phyloP scores from a whole-genome alignment of 2,113 vertebrate species.

The Lasiurus borealis region DNA sequence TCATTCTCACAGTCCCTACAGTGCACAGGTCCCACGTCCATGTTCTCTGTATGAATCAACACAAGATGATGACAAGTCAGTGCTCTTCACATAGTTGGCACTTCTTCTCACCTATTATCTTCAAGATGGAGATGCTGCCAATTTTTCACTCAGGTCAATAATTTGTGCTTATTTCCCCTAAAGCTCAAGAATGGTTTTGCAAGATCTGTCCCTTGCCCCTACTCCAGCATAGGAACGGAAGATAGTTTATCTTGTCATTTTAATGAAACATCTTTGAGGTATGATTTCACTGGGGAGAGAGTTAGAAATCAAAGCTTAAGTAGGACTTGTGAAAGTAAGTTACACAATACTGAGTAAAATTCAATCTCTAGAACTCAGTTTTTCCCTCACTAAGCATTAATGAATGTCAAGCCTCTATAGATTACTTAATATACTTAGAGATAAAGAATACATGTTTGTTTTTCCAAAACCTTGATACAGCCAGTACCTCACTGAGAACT shows the following conservation, averaged over 20 bases:
- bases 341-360: constrained; percentile 69
- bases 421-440: constrained; percentile 76
- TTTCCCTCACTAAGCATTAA: constrained; percentile 73
- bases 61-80: not conserved
- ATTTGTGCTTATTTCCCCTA: constrained; percentile 31
- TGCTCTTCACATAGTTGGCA: not conserved
- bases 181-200: constrained; percentile 50
- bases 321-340: constrained; percentile 70
- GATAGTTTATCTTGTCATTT: constrained; percentile 76
- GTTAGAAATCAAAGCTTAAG: constrained; percentile 75
- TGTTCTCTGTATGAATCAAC: not conserved
- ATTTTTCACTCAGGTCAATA: constrained; percentile 54
- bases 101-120: not conserved
- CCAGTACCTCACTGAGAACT: constrained; percentile 52
- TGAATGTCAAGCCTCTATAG: constrained; percentile 77
- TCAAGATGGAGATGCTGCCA: not conserved
- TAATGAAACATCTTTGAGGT: constrained; percentile 76
- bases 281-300: constrained; percentile 77
- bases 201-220: constrained; percentile 49
- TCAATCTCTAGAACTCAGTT: constrained; percentile 73
- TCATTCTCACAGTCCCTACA: not conserved
- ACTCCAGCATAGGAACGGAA: constrained; percentile 41
- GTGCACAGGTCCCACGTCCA: not conserved
- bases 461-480: constrained; percentile 71
- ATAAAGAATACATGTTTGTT: constrained; percentile 69